phyloP scores from a whole-genome alignment of 2,797 vertebrate species.

The Merluccius polli region DNA sequence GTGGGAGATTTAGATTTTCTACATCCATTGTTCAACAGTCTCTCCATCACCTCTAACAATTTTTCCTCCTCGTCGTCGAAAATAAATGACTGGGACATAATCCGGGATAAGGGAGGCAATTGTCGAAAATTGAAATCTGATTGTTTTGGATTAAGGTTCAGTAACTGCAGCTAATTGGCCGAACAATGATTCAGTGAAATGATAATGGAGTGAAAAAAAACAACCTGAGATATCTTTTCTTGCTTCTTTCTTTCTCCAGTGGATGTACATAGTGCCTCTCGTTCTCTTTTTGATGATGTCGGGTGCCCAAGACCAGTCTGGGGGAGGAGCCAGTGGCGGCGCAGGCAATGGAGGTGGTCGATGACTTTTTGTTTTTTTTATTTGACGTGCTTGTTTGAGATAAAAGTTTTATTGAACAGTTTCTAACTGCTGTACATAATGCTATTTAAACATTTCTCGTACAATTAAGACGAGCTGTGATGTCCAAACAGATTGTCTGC shows the following conservation, averaged over 20 bases:
- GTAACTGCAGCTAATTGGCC: slow-evolving; percentile 21
- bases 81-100: slow-evolving; percentile 31
- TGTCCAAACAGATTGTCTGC: background rate
- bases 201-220: background rate
- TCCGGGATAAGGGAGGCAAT: slow-evolving; percentile 32
- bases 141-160: background rate
- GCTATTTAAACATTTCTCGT: slow-evolving; percentile 40
- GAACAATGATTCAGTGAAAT: background rate
- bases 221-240: too few relatives aligned
- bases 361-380: slow-evolving; percentile 36
- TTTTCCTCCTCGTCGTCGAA: slow-evolving; percentile 29
- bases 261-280: slow-evolving; percentile 95
- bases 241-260: slow-evolving; percentile 64
- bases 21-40: background rate
- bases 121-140: background rate
- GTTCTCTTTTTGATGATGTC: slow-evolving; percentile 97
- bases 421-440: slow-evolving; percentile 64
- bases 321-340: slow-evolving; percentile 77
- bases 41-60: slow-evolving; percentile 15
- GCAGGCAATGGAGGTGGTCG: slow-evolving; percentile 75
- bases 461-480: slow-evolving; percentile 6
- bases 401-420: slow-evolving; percentile 20
- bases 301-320: slow-evolving; percentile 86
- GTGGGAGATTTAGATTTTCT: slow-evolving; percentile 19
- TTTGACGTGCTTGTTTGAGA: slow-evolving; percentile 6